Evolutionary conservation across 2,113 vertebrate species (phyloP).

Genomic region (Dipodomys ordii): DNA sequence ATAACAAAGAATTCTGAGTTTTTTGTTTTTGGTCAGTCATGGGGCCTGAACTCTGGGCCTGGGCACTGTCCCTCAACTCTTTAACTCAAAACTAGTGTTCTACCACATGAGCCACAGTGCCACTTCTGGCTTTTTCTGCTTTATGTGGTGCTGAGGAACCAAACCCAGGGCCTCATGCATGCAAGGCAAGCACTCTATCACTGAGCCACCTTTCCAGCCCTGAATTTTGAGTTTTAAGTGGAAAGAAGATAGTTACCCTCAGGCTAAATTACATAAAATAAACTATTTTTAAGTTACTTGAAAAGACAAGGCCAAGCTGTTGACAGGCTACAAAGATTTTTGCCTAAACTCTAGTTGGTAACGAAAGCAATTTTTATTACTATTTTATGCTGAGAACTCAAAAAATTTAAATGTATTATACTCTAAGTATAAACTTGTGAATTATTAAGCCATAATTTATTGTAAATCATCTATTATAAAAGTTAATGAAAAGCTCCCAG

Average conservation of each 20-base stretch:
- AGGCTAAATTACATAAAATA: neutral
- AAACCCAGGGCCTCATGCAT: no score
- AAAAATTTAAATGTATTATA: neutral
- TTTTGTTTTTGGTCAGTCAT: no score
- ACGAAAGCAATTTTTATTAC: neutral
- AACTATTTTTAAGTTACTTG: conserved; percentile 8
- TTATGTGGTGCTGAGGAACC: no score
- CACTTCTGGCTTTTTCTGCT: no score
- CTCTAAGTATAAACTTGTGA: conserved; percentile 25
- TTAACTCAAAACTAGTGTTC: no score
- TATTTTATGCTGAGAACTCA: conserved; percentile 49
- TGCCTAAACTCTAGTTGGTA: conserved; percentile 26
- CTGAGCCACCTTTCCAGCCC: no score
- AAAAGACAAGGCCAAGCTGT: conserved; percentile 29
- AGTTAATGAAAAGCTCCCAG: neutral
- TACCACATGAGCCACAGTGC: no score
- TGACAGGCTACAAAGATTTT: neutral
- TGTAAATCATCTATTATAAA: neutral
- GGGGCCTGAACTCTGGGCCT: no score
- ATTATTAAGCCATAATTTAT: conserved; percentile 34
- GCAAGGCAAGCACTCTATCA: no score
- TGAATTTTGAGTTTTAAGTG: neutral
- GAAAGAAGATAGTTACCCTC: neutral
- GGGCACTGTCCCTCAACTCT: no score
- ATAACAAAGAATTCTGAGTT: neutral